Evolutionary conservation across 2,113 vertebrate genomes (phyloP).

Genomic region (Mormyrus lacerda): DNA sequence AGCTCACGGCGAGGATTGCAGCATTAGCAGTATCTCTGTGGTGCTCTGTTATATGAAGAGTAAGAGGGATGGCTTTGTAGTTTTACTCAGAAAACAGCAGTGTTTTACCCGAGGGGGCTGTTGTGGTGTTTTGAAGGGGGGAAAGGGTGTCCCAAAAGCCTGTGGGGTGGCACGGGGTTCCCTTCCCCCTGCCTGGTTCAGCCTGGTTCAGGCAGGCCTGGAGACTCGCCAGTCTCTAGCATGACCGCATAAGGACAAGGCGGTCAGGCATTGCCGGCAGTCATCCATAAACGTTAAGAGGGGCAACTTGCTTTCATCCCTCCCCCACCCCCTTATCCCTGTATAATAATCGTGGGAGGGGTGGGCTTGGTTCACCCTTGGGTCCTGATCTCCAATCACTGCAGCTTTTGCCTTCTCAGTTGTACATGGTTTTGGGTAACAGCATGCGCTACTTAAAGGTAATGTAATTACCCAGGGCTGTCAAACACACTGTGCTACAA

Average conservation of each 20-base stretch:
- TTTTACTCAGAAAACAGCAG: neutral
- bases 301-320: slow-evolving; percentile 31
- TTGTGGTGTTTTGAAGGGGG: neutral
- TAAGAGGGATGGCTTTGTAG: neutral
- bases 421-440: neutral
- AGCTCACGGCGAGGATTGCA: neutral
- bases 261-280: slow-evolving; percentile 51
- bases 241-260: slow-evolving; percentile 68
- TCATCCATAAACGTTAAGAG: slow-evolving; percentile 56
- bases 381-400: neutral
- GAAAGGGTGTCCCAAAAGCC: neutral
- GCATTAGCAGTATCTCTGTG: neutral
- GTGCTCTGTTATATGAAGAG: neutral
- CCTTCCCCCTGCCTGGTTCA: neutral
- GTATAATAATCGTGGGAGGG: neutral
- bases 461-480: neutral
- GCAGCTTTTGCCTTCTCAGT: neutral
- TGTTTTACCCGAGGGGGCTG: neutral
- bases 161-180: neutral
- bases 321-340: neutral
- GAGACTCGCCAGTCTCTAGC: slow-evolving; percentile 26
- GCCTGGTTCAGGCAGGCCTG: neutral
- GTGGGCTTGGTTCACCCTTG: neutral
- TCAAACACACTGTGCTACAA: neutral
- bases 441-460: neutral